Evolutionary conservation across 2,797 vertebrate genomes (phyloP), one percentile per base, ranked within the genome.

Genomic region (Phrynocephalus guinanensis): DNA sequence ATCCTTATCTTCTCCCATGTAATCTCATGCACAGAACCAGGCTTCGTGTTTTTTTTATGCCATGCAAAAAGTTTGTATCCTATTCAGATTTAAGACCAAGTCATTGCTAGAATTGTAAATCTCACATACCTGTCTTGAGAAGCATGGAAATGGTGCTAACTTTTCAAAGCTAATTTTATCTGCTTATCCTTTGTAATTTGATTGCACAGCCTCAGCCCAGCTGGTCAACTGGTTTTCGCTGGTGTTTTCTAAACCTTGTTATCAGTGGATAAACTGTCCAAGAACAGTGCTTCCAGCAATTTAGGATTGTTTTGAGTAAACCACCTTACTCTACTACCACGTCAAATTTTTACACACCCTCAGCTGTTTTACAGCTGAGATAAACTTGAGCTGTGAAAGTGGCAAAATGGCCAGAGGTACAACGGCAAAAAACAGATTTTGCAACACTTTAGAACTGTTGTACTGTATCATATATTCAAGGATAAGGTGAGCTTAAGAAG

Each of bases 131-230:
- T 63, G 56, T 2, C 56, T 80, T 80, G 20, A n/a, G 63, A 50
- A 33, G 56, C 28, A 10, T 60, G 56, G 56, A 1, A 16, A 16
- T 60, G 13, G 60, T 63, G 60, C 60, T 63, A 9, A 56, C n/a
- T 82, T 83, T 87, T 83, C 76, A 38, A 63, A 84, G 38, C 44
- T 67, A 84, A 80, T 52, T 85, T 80, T 83, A 73, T 83, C 11
- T 63, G 20, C 38, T 70, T 44, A 73, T 56, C 33, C 16, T 67
- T 75, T 52, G 7, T 50, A 66, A 75, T 82, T 48, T 30, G 28
- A 67, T 82, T 30, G 56, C 56, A 28, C 20, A n/a, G 15, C 10
- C n/a, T 87, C 18, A 56, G 63, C 76, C 67, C 18, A 52, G 33
- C 79, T 76, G 22, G 60, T 82, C 44, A 82, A 20, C 66, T 81